Evolutionary conservation across 2,113 vertebrate species (phyloP), one percentile per base, ranked within the genome.

Genomic region (Smithornis capensis): DNA sequence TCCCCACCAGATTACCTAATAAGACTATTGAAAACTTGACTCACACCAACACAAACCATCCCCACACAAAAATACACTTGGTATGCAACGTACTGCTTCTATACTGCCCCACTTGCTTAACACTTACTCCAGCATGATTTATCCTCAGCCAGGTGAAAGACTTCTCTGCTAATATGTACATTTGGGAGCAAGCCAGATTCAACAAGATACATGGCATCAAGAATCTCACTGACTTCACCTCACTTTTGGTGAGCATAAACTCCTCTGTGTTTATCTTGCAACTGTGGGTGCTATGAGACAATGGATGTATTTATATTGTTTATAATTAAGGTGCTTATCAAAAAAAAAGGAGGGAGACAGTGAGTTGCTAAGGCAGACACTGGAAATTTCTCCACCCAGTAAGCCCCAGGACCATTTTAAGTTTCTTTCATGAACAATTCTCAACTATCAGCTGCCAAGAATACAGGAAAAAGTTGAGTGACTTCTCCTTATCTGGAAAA

Each of bases 201-300:
- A 93, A 83, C 69, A 75, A 56, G 56, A 89, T 21, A 75, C 88
- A 55, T 64, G 19, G 45, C 40, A 60, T 68, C 56, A 90, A 71
- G 92, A 49, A 69, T 75, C 80, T 90, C 79, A 60, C 59, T 89
- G 85, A 89, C 69, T 95, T 96, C 84, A 94, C 53, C 62, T 91
- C 29, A 28, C 14, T 86, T 53, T 7, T 68, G 33, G 24, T 44
- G 42, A 83, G 56, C 56, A 83, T 38, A 77, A 77, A 49, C 75
- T 91, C 38, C 40, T 82, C 55, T 71, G 10, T 94, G 62, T 90
- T 96, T 95, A 21, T 38, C 37, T 75, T 92, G 37, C 40, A 82
- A 23, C 55, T 68, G 35, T 42, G 59, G 80, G 44, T 93, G 82
- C 78, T 79, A 73, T 0, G 5, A 96, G 52, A 96, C 91, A 94